A percentile compares a stretch with the other conserved stretches of the same genome.
Evolutionary conservation across 2,113 vertebrate genomes (phyloP).

Genomic region (Thinocorus orbignyianus): DNA sequence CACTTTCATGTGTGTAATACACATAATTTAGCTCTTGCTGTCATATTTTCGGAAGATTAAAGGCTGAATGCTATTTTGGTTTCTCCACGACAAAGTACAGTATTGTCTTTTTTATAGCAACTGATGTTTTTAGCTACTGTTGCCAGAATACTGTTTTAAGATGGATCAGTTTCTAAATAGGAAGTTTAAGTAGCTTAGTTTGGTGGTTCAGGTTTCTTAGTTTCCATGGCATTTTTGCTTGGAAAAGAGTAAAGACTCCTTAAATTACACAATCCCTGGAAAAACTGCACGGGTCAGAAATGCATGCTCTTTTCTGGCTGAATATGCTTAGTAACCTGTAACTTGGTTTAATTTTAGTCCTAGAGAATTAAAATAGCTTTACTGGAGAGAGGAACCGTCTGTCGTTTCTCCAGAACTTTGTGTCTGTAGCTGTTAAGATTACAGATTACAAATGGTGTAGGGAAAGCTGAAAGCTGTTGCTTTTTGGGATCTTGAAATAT

Average conservation of each 20-base stretch:
- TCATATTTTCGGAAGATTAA: slow-evolving; percentile 53
- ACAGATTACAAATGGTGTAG: neutral
- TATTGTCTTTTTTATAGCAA: slow-evolving; percentile 28
- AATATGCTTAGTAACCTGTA: slow-evolving; percentile 30
- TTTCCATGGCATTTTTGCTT: slow-evolving; percentile 33
- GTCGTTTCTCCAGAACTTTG: neutral
- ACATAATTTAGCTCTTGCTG: slow-evolving; percentile 28
- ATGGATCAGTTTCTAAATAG: slow-evolving; percentile 52
- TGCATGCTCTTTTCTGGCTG: neutral
- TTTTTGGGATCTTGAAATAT: neutral
- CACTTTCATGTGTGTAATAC: slow-evolving; percentile 1
- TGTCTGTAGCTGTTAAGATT: neutral
- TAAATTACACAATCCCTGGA: slow-evolving; percentile 42
- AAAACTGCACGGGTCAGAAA: neutral
- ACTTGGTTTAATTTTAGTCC: slow-evolving; percentile 36
- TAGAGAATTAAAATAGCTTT: neutral
- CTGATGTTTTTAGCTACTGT: neutral
- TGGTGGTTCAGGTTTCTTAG: slow-evolving; percentile 25
- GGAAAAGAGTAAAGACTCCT: neutral
- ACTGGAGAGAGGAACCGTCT: neutral
- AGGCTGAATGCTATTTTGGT: slow-evolving; percentile 17
- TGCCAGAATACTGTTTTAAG: slow-evolving; percentile 21
- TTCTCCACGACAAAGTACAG: neutral
- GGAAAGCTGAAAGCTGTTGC: neutral
- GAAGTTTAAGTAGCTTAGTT: slow-evolving; percentile 52